Base-by-base conservation (phyloP, 2,797 vertebrate species). In the Rhinella marina region DNA sequence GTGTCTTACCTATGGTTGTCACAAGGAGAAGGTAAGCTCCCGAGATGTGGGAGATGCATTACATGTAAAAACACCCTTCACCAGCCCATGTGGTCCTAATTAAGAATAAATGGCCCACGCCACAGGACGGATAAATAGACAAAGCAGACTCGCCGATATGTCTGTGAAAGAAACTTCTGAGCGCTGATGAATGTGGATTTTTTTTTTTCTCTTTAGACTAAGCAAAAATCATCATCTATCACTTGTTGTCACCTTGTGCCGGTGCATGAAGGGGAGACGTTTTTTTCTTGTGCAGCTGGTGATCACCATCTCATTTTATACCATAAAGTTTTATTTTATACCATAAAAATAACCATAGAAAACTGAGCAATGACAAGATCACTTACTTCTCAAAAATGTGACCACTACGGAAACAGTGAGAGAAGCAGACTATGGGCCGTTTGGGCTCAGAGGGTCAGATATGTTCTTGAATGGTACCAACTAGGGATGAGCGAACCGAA, bases 1-100 rank as follows among this genome's bases (percentile, higher is more conserved):
- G 93, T 90, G 92, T 93, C 93, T 93, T 93, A 92, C 92, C 93
- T 94, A 91, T 93, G 92, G 88, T 86, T 92, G 90, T 91, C 87
- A 84, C 86, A 1, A 87, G 88, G 92, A 90, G 91, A 91, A 93
- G 91, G 90, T 92, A 90, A 92, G 93, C 91, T 91, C 90, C 89
- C 84, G 91, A 90, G 90, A 50, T 9, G 87, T 91, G 81, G 90
- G 89, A 89, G 61, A 84, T 76, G 91, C 91, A 91, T 91, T 88
- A 89, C 70, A 90, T 50, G 64, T 27, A 27, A 81, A 48, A 85
- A 72, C 64, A 41, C 70, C 68, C 76, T 85, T 80, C 52, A 48
- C 88, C 90, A 61, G 77, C 23, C 29, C 91, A 92, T 88, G 90
- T 91, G 75, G 92, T 93, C 93, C 92, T 93, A 92, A 93, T 90